Base-by-base conservation (phyloP, 1,140 invertebrate genomes). In the Elymnias hypermnestra region DNA sequence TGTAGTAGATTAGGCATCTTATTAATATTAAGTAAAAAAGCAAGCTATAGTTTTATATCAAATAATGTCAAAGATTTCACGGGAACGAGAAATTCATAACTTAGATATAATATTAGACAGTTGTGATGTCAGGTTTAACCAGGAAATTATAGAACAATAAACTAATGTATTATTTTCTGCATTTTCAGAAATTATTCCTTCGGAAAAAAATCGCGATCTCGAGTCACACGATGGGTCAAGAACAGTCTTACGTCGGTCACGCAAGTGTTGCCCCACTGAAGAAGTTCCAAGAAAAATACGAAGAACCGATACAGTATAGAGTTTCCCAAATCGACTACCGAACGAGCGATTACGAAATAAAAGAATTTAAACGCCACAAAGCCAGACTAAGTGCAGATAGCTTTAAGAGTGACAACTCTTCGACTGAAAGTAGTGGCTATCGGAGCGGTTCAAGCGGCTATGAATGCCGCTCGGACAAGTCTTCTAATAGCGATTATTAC, bases 341-440 rank as follows among this genome's bases (percentile, higher is more conserved):
- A 26, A 43, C 57, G 10, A 56, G 36, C 52, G 72, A 74, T 35
- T 61, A 66, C 68, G 68, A 72, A 17, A 61, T 71, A 9, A 71
- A 66, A 23, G 66, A 82, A 31, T 82, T 78, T 51, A 78, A 65
- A 44, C 63, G 76, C 35, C 63, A 76, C 48, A 79, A 73, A 50
- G 55, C 52, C 5, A 54, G 76, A 53, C 43, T 76, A 45, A 79
- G 75, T 57, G 68, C 69, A 2, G 77, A 83, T 17, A 85, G 77
- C 55, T 78, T 70, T 53, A 83, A 74, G 53, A 86, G 79, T 40
- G 74, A 83, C 49, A 70, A 75, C 47, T 83, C 72, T 5, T 78
- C 75, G 1, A 81, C 71, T 3, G 74, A 82, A 40, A 86, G 82
- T 57, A 83, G 79, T 45, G 82, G 82, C 1, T 86, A 86, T 52